Evolutionary conservation across 2,797 vertebrate species (phyloP), one percentile per base, ranked within the genome.

Genomic region (Miopithecus talapoin): DNA sequence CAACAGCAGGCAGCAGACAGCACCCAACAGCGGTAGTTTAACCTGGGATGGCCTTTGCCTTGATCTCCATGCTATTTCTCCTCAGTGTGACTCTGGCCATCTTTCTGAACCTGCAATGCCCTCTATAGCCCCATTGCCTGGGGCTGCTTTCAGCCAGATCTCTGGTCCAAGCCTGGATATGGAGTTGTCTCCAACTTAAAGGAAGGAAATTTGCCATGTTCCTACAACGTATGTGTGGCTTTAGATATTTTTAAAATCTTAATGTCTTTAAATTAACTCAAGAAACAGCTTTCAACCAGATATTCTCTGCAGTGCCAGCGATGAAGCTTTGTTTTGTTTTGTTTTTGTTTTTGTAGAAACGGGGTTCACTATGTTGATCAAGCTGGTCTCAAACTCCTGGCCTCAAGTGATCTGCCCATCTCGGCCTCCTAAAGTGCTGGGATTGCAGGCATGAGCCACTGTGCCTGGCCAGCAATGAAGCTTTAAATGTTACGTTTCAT

Each of bases 151-250:
- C 94, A 90, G 12, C 80, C 90, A 57, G 36, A 79, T 85, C n/a
- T 97, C 14, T 97, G 90, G 43, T 93, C 86, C 41, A 97, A 97
- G 24, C 22, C 33, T 76, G 79, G 72, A 94, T 72, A 85, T 96
- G 48, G 55, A 94, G 53, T 98, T 96, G 55, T 87, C 89, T 53
- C 87, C 55, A 91, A 93, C 55, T 98, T 97, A 81, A 89, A 91
- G 5, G n/a, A 95, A 97, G 33, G 86, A 89, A 55, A 93, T 98
- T 97, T 98, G 24, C 94, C 95, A 33, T 97, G 89, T 92, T 97
- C 88, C 39, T 98, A 85, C 74, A 84, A 96, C 85, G 68, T 94
- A 8, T 96, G 85, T 68, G 36, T 97, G 30, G 57, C 94, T 88
- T 95, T 85, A n/a, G 89, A 91, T 72, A 93, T 94, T 78, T 64